phyloP scores from a whole-genome alignment of 2,797 vertebrate genomes.

The Acridotheres tristis region DNA sequence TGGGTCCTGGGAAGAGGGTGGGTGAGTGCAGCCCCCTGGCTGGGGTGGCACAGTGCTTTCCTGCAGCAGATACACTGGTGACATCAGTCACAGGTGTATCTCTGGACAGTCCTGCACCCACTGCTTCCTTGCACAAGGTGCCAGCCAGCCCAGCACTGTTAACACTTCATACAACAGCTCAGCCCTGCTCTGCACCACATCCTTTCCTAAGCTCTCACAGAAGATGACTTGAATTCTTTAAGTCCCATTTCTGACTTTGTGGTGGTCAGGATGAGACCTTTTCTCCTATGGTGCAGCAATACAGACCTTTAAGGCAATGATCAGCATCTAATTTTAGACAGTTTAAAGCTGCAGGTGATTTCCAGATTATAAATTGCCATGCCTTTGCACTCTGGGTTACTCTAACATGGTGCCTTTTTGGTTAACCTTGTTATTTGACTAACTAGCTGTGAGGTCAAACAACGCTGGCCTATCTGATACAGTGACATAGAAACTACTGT shows the following conservation, averaged over 20 bases:
- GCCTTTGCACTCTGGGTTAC: neutral
- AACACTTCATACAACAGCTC: neutral
- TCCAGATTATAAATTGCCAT: neutral
- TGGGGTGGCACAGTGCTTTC: neutral
- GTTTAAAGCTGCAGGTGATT: neutral
- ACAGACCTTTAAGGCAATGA: neutral
- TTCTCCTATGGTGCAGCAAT: neutral
- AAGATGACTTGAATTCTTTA: neutral
- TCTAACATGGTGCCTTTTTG: neutral
- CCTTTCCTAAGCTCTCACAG: neutral
- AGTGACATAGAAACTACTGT: neutral
- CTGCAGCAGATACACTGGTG: neutral
- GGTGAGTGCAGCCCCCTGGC: neutral
- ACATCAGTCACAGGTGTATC: neutral
- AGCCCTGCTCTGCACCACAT: neutral
- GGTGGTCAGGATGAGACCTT: neutral
- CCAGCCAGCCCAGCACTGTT: neutral
- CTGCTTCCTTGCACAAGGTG: neutral
- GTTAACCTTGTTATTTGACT: conserved; percentile 24
- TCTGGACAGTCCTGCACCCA: neutral
- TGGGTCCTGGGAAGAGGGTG: neutral
- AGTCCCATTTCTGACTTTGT: neutral
- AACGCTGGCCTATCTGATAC: neutral
- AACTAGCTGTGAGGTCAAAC: neutral
- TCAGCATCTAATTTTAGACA: neutral